Base-by-base conservation (phyloP, 1,140 invertebrate genomes). In the Oncopodura yosiiana region DNA sequence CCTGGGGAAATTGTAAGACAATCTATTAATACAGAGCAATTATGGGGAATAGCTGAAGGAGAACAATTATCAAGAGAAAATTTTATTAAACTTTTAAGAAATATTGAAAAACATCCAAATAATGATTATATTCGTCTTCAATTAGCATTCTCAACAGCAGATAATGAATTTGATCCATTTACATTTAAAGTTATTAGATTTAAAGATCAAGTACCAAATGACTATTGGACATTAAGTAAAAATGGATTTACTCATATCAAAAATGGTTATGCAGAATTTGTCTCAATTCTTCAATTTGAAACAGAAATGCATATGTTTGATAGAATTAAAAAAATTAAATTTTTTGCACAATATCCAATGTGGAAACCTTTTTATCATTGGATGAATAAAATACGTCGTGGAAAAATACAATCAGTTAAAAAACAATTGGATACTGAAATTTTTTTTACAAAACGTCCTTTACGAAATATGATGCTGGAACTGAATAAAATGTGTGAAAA, bases 361-460 rank as follows among this genome's bases (percentile, higher is more conserved):
- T 89, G 86, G 86, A 89, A 88, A 69, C 79, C 82, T 0, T 87
- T 89, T 68, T 83, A 81, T 63, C 75, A 83, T 0, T 90, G 87
- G 87, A 73, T 77, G 34, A 84, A 84, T 65, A 81, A 79, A n/a
- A 77, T 89, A 16, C 70, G 77, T 23, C 80, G 76, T 58, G 75
- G 76, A 32, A 89, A 87, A 68, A 77, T 81, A 41, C 73, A 67
- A 36, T 67, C 70, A 8, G 77, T 79, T 0, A 77, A 75, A 14
- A 76, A 73, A 37, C 70, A 71, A 53, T 65, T 91, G 0, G 70
- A 76, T 14, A 75, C 81, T 29, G 78, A 82, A 66, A 69, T 88
- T 3, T 87, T 88, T 58, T 78, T 82, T 53, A 76, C 81, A 0
- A 83, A 87, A 61, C 75, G 77, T n/a, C 76, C 80, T 2, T 66